These are phyloP conservation scores for Etia nguti DNA, from an alignment of 2,113 vertebrate genomes.

Conservation along the genomic window DNA sequence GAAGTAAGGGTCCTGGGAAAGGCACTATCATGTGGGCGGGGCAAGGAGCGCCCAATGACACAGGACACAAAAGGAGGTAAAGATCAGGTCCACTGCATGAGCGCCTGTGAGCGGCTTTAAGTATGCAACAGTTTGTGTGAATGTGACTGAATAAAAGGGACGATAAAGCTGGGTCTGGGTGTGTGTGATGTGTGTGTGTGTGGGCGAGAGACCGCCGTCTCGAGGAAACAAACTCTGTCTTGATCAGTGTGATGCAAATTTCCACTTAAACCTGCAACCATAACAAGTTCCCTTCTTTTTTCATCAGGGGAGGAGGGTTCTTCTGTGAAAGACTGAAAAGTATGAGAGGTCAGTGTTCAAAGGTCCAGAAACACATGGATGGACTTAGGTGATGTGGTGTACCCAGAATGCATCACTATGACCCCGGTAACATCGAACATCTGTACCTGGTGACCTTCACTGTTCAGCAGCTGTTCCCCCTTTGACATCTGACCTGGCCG, in stretches of 20 bases:
- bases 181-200: background rate
- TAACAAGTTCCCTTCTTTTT: background rate
- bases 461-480: constrained; percentile 54
- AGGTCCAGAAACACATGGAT: constrained; percentile 59
- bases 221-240: background rate
- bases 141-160: background rate
- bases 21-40: constrained; percentile 67
- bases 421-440: constrained; percentile 67
- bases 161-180: constrained; percentile 4
- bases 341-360: constrained; percentile 10
- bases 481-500: constrained; percentile 40
- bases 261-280: background rate
- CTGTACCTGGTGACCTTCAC: constrained; percentile 65
- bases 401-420: constrained; percentile 60
- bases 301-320: background rate
- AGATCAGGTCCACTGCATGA: constrained; percentile 61
- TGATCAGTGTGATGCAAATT: constrained; percentile 22
- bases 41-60: constrained; percentile 61
- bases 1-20: constrained; percentile 74
- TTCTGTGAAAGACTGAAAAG: constrained; percentile 4
- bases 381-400: constrained; percentile 24
- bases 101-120: constrained; percentile 8
- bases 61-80: constrained; percentile 64
- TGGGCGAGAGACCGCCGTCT: background rate
- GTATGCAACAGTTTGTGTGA: constrained; percentile 43